Base-by-base conservation (phyloP, 2,113 vertebrate genomes). In the Genyomyrus donnyi region DNA sequence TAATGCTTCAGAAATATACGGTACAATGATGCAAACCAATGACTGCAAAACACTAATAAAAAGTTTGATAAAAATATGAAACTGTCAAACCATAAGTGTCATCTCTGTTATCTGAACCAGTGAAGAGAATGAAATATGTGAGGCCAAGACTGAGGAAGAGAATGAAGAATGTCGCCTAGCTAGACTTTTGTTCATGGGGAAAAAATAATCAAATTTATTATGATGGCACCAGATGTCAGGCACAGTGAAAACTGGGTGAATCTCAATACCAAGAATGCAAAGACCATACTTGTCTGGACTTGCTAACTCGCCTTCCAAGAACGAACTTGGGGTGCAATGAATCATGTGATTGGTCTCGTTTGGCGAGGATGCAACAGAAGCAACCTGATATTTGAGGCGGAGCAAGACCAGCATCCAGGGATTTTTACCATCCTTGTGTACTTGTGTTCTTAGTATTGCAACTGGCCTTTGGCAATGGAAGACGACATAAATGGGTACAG, bases 1-100 rank as follows among this genome's bases (percentile, higher is more conserved):
- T 86, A 48, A 86, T n/a, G 84, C 45, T 86, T 48, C 45, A 48
- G 39, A n/a, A 50, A 49, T 24, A 86, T 15, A 50, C 0, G 13
- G 74, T 80, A 42, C 74, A 42, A 48, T 50, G 84, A 49, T 86
- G 48, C 84, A 48, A 49, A 86, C 45, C 45, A 50, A 86, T 86
- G 48, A 86, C 84, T 86, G 84, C 84, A 50, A 86, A 39, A 86
- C 45, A 86, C 48, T 86, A 86, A 86, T 86, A 86, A 86, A 86
- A 48, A 8, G 24, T 86, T 49, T 49, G 48, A 86, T 86, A 42
- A 49, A 42, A 49, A 80, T 80, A 80, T 80, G 35, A 80, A 80
- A 80, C 15, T 39, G 39, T 5, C 70, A 39, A 19, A 17, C 31
- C 58, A 0, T n/a, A 62, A 62, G 58, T 77, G 31, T 80, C 74